Evolutionary conservation across 2,113 vertebrate genomes (phyloP).

Genomic region (Microcebus murinus): DNA sequence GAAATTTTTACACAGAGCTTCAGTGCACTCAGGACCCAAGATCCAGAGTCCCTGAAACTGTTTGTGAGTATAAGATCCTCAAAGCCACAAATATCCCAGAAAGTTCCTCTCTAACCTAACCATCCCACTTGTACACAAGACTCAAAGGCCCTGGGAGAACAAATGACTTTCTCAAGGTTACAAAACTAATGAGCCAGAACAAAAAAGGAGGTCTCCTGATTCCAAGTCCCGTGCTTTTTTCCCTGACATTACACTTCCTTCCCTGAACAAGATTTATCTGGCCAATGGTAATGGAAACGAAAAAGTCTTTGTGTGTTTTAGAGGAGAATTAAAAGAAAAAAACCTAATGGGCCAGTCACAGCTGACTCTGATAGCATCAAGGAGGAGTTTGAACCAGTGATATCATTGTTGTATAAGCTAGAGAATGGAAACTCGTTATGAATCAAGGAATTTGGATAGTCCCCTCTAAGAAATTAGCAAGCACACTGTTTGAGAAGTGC

Average conservation of each 20-base stretch:
- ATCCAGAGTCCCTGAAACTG: not conserved
- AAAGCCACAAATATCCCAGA: not conserved
- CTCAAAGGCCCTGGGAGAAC: conserved; percentile 24
- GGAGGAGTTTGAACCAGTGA: not conserved
- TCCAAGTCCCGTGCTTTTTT: conserved; percentile 32
- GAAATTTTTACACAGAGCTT: conserved; percentile 1
- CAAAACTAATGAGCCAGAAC: conserved; percentile 51
- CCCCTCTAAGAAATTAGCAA: conserved; percentile 7
- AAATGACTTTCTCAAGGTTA: conserved; percentile 61
- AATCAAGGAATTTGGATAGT: not conserved
- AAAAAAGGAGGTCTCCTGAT: conserved; percentile 58
- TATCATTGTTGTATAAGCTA: not conserved
- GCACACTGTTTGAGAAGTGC: not conserved
- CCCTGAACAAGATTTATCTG: conserved; percentile 34
- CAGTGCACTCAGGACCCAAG: not conserved
- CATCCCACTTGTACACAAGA: not conserved
- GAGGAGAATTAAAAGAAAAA: not conserved
- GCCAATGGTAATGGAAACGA: not conserved
- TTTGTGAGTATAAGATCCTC: not conserved
- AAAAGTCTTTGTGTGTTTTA: conserved; percentile 25
- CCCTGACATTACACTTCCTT: conserved; percentile 54
- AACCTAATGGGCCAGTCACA: not conserved
- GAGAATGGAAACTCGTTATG: not conserved
- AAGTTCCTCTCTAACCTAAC: conserved; percentile 20
- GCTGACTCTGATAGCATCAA: conserved; percentile 20